phyloP scores from a whole-genome alignment of 2,113 vertebrate species.

The Erpornis zantholeuca region DNA sequence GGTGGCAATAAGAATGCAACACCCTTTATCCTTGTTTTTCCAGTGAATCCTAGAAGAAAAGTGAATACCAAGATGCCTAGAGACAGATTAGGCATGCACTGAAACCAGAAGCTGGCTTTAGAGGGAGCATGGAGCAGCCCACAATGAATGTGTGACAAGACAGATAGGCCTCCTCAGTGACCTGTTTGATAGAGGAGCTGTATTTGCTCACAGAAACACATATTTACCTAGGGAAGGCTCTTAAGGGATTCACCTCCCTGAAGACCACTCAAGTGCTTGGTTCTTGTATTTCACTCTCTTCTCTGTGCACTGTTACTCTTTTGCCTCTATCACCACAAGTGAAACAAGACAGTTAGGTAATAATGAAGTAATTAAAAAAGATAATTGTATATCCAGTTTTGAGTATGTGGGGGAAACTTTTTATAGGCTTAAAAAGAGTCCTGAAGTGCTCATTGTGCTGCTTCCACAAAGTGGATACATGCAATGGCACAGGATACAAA shows the following conservation, averaged over 20 bases:
- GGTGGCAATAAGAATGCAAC: background rate
- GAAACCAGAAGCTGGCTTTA: background rate
- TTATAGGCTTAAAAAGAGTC: background rate
- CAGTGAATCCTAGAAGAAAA: background rate
- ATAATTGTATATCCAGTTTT: background rate
- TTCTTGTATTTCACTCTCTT: background rate
- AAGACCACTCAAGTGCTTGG: background rate
- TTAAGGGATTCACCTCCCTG: background rate
- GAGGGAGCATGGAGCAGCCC: background rate
- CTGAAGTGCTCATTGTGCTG: background rate
- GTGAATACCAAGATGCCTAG: background rate
- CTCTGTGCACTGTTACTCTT: rapidly evolving
- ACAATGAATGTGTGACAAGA: background rate
- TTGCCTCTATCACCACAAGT: background rate
- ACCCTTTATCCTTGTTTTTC: background rate
- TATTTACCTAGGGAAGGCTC: background rate
- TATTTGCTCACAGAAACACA: background rate
- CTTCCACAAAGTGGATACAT: background rate
- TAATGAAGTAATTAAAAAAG: background rate
- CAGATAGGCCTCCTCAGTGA: background rate
- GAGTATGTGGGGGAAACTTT: background rate
- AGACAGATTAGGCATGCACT: background rate
- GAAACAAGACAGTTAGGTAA: background rate
- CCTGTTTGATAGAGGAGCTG: background rate
- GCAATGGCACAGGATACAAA: background rate